These are phyloP conservation scores for Acinonyx jubatus DNA, from an alignment of 2,113 vertebrate genomes.

Conservation along the genomic window DNA sequence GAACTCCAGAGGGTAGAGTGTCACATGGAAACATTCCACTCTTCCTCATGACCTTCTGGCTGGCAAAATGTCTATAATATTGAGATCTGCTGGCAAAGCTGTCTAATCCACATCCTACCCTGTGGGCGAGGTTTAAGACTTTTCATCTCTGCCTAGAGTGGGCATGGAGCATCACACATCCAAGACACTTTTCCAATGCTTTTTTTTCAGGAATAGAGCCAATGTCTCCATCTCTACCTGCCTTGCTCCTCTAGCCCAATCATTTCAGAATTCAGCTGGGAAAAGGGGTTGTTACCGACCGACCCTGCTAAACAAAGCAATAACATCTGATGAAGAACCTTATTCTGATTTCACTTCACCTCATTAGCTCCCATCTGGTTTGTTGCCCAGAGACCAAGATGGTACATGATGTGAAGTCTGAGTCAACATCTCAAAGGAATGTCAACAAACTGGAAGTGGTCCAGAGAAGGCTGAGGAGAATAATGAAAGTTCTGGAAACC, in stretches of 20 bases:
- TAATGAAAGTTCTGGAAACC: background rate
- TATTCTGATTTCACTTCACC: background rate
- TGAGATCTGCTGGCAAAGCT: background rate
- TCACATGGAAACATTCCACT: background rate
- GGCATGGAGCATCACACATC: background rate
- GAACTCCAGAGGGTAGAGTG: background rate
- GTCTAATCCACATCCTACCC: background rate
- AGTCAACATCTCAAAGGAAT: background rate
- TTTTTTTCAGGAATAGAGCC: background rate
- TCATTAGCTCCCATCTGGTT: background rate
- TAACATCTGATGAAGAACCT: background rate
- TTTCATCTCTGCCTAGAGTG: background rate
- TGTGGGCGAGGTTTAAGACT: background rate
- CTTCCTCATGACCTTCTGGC: background rate
- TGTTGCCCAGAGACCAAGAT: background rate
- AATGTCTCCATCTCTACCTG: background rate
- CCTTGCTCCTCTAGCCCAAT: background rate
- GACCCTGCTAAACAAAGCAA: background rate
- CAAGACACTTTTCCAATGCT: background rate
- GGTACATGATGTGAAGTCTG: background rate
- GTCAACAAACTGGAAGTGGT: background rate
- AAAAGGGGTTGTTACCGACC: background rate
- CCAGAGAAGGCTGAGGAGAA: background rate
- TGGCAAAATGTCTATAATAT: background rate
- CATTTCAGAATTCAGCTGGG: background rate